These are phyloP conservation scores for Ictalurus furcatus DNA, from an alignment of 2,113 vertebrate species.

Conservation along the genomic window DNA sequence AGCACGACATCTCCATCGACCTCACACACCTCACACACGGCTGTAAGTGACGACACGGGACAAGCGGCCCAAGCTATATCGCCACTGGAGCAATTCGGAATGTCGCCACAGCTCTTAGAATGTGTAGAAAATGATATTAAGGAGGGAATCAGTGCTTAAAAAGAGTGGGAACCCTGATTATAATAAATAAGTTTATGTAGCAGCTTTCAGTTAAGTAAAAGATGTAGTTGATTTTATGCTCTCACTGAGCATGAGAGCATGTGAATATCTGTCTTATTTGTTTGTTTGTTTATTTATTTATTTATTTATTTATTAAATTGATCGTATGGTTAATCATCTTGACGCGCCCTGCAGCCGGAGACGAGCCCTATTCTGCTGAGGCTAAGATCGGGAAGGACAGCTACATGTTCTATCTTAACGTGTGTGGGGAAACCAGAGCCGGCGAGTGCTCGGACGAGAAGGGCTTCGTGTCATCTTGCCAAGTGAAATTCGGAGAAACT, in stretches of 20 bases:
- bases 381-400: slow-evolving; percentile 66
- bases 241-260: neutral
- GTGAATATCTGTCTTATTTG: neutral
- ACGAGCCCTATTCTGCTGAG: slow-evolving; percentile 63
- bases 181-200: neutral
- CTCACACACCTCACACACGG: slow-evolving; percentile 76
- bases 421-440: slow-evolving; percentile 73
- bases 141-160: neutral
- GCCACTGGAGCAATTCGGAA: neutral
- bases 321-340: neutral
- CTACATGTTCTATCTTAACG: slow-evolving; percentile 85
- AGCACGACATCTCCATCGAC: slow-evolving; percentile 87
- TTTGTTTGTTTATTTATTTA: neutral
- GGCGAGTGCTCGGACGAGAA: slow-evolving; percentile 50
- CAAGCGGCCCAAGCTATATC: neutral
- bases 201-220: neutral
- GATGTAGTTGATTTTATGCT: neutral
- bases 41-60: slow-evolving; percentile 64
- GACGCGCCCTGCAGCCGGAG: slow-evolving; percentile 41
- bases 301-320: neutral
- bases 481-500: slow-evolving; percentile 67
- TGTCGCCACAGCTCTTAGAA: no score
- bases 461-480: slow-evolving; percentile 77
- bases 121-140: neutral
- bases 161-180: neutral